phyloP scores from a whole-genome alignment of 2,113 vertebrate genomes.

The Aphyosemion australe region DNA sequence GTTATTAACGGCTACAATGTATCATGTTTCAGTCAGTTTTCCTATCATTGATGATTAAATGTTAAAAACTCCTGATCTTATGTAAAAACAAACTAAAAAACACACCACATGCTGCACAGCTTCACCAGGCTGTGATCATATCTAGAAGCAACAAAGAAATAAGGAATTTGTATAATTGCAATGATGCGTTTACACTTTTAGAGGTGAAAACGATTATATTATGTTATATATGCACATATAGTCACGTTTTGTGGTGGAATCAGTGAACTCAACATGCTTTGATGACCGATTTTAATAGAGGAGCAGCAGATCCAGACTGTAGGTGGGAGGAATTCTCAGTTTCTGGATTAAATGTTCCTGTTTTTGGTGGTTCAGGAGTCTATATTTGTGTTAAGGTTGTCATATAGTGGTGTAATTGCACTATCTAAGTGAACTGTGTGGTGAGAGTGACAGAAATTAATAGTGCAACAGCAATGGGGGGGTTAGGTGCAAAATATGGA shows the following conservation, averaged over 20 bases:
- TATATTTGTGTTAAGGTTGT: no score
- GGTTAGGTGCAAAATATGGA: background rate
- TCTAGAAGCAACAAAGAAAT: background rate
- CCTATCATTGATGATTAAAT: no score
- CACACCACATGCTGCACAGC: background rate
- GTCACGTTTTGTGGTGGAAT: background rate
- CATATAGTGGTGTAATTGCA: no score
- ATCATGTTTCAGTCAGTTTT: no score
- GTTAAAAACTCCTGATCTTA: background rate
- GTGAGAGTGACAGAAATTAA: background rate
- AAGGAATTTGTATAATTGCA: no score
- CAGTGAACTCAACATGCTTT: background rate
- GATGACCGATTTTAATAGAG: background rate
- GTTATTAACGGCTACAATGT: no score
- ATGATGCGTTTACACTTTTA: background rate
- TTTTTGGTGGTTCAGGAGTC: no score
- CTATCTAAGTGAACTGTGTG: background rate
- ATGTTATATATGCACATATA: background rate
- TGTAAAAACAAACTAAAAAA: background rate
- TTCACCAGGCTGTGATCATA: background rate
- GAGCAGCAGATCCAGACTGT: background rate
- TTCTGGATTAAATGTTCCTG: no score
- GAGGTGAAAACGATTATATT: background rate
- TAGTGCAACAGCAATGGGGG: background rate
- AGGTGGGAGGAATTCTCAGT: no score